These are phyloP conservation scores for Thysanoteuthis rhombus DNA, from an alignment of 2,888 invertebrate genomes.

Conservation along the genomic window DNA sequence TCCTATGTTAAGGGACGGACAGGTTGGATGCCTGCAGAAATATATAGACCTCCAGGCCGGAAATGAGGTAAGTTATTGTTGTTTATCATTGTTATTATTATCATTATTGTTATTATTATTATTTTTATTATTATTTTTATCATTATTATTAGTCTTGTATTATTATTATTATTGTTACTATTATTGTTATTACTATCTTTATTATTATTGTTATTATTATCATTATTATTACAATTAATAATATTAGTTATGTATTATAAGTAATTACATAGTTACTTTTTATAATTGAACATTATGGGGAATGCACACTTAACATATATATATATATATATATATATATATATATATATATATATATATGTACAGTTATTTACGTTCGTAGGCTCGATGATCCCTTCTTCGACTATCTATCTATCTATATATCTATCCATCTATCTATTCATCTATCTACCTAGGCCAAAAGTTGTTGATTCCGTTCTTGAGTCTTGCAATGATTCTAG, in stretches of 20 bases:
- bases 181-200: too few relatives aligned
- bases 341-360: not conserved
- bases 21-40: not conserved
- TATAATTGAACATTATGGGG: not conserved
- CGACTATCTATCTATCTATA: not conserved
- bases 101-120: not conserved
- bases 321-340: not conserved
- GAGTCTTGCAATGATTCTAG: not conserved
- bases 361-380: not conserved
- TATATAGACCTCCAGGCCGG: slow-evolving; percentile 12
- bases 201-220: too few relatives aligned
- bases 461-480: not conserved
- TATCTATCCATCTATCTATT: not conserved
- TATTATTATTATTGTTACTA: not conserved
- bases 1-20: slow-evolving; percentile 12
- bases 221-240: not conserved
- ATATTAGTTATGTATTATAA: not conserved
- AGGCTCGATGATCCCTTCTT: not conserved
- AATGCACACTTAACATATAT: too few relatives aligned
- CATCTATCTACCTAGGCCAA: not conserved
- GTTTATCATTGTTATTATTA: not conserved
- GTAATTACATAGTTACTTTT: not conserved
- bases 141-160: too few relatives aligned
- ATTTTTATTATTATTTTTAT: too few relatives aligned
- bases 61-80: not conserved